Percentiles rank a stretch among this genome's conserved stretches.
These are phyloP conservation scores for Berghia stephanieae DNA, from an alignment of 1,140 invertebrate species.

Conservation along the genomic window DNA sequence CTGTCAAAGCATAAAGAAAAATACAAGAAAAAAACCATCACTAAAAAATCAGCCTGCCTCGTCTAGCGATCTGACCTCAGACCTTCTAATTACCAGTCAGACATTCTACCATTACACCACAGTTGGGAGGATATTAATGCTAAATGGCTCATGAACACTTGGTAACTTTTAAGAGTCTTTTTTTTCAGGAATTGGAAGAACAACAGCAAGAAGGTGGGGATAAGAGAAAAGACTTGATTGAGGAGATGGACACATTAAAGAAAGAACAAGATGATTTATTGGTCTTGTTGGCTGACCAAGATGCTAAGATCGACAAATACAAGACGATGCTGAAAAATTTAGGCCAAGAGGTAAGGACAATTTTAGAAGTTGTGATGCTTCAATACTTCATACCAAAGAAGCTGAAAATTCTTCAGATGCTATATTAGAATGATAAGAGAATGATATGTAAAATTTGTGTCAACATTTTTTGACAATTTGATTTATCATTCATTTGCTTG, in stretches of 20 bases:
- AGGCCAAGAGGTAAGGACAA: conserved; percentile 73
- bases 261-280: conserved; percentile 93
- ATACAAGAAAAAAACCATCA: no score
- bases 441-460: not conserved
- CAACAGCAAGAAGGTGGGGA: conserved; percentile 50
- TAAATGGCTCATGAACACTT: no score
- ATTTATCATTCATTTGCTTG: not conserved
- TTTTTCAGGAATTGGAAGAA: conserved; percentile 60
- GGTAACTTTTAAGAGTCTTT: no score
- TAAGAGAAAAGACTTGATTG: conserved; percentile 54
- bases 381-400: no score
- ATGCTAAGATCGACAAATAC: conserved; percentile 78
- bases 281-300: conserved; percentile 85
- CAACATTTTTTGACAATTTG: not conserved
- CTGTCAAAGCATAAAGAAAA: no score
- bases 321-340: conserved; percentile 76
- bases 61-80: no score
- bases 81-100: no score
- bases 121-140: no score
- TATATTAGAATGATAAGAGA: not conserved
- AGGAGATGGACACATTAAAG: conserved; percentile 77
- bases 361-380: not conserved
- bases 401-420: not conserved
- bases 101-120: no score
- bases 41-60: no score